Evolutionary conservation across 2,888 invertebrate species (phyloP).

Genomic region (Chalcosyrphus nemorum): DNA sequence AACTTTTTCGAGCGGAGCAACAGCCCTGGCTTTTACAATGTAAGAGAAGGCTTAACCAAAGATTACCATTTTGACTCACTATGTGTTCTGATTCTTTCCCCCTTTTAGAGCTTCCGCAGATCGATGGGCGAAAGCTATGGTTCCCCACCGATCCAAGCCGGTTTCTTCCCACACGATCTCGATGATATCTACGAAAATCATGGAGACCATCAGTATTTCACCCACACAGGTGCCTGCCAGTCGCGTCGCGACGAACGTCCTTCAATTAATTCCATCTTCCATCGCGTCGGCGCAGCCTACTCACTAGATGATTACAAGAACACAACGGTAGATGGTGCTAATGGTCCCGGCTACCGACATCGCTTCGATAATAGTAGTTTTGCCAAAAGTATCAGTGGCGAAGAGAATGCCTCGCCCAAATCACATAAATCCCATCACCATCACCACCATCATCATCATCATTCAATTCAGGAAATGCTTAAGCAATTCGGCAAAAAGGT

Average conservation of each 20-base stretch:
- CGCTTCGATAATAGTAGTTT: constrained; percentile 81
- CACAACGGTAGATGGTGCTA: constrained; percentile 46
- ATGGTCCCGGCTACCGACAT: constrained; percentile 74
- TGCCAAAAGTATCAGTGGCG: constrained; percentile 79
- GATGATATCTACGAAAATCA: constrained; percentile 81
- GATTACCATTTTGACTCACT: neutral
- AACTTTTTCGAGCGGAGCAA: constrained; percentile 79
- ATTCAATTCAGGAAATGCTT: constrained; percentile 90
- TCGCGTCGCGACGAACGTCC: constrained; percentile 78
- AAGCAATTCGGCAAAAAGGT: constrained; percentile 89
- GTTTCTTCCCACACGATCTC: constrained; percentile 82
- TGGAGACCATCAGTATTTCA: constrained; percentile 81
- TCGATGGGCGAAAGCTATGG: constrained; percentile 77
- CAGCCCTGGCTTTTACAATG: constrained; percentile 80
- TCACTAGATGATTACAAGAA: constrained; percentile 79
- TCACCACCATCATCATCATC: constrained; percentile 84
- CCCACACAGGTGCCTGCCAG: constrained; percentile 79
- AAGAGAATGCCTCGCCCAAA: constrained; percentile 75
- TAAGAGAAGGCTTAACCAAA: constrained; percentile 74
- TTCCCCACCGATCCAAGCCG: constrained; percentile 78
- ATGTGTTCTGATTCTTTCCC: neutral
- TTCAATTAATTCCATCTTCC: constrained; percentile 81
- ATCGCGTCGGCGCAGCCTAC: constrained; percentile 79
- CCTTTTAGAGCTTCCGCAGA: constrained; percentile 78
- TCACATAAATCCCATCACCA: constrained; percentile 80